Base-by-base conservation (phyloP, 1,140 invertebrate genomes). In the Maniola jurtina region DNA sequence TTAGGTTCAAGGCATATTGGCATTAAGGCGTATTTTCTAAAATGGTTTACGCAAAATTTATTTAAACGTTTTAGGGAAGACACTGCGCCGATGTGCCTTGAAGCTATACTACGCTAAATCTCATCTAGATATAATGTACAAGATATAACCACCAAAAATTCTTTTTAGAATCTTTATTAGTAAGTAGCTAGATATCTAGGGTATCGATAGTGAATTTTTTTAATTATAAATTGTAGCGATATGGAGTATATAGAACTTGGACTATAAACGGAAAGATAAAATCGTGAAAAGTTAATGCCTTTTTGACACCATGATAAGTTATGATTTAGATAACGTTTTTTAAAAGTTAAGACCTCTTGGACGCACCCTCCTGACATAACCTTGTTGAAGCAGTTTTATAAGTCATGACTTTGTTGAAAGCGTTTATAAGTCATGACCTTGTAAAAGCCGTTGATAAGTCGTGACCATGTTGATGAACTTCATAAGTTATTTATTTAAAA, bases 111-210 rank as follows among this genome's bases (percentile, higher is more conserved):
- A 42, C 60, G 64, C 62, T 79, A 81, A 84, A 86, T 86, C 83
- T 89, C 83, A 85, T 84, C 64, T 86, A 87, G 82, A 66, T 73
- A 67, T 84, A 80, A 83, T 84, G 83, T 89, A 89, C 84, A 86
- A 89, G 77, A 78, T 85, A 76, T 89, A 86, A 89, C 85, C 87
- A 89, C 87, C 87, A 88, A 88, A 89, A 84, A 87, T 84, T 80
- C 81, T 81, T 81, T 85, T 79, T 79, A 82, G 79, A 56, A 56
- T 67, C 38, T 61, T 67, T 88, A 85, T 83, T 78, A 80, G 62
- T 75, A 72, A 61, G 73, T 79, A 81, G 72, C 62, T 83, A 81
- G 71, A 15, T 7, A 52, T 63, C 62, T 80, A 76, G 58, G 71
- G 72, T 71, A 71, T 70, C 71, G 72, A 76, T 72, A 60, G 35